phyloP scores from a whole-genome alignment of 92 coral and sea anemone genomes.

The Isaurus tuberculatus region DNA sequence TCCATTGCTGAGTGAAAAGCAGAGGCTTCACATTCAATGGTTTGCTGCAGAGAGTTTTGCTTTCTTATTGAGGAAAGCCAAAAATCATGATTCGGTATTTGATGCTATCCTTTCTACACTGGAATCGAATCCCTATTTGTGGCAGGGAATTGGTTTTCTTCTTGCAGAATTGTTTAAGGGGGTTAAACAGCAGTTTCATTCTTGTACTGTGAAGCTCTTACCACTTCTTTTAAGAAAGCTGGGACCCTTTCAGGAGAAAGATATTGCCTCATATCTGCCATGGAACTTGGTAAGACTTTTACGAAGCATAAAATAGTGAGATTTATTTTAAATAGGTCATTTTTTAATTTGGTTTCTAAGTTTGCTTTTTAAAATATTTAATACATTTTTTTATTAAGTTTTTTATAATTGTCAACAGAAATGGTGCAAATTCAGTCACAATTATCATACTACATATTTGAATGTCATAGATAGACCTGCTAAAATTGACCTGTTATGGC shows the following conservation, averaged over 20 bases:
- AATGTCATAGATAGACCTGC: too few species aligned
- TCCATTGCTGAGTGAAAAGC: conserved; percentile 76
- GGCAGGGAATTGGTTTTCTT: conserved; percentile 86
- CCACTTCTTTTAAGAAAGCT: conserved; percentile 76
- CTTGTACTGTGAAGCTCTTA: conserved; percentile 75
- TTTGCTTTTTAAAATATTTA: neutral
- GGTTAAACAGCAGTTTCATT: conserved; percentile 86
- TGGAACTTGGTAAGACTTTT: conserved; percentile 73
- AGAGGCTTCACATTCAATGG: conserved; percentile 80
- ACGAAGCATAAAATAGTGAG: too few species aligned
- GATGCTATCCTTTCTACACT: conserved; percentile 66
- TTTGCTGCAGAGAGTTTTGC: conserved; percentile 99
- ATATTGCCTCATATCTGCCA: conserved; percentile 4
- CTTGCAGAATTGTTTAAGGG: conserved; percentile 92
- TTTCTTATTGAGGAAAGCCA: conserved; percentile 84
- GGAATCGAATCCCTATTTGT: conserved; percentile 60
- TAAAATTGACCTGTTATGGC: too few species aligned
- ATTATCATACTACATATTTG: too few species aligned
- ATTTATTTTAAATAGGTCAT: neutral
- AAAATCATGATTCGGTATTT: conserved; percentile 66
- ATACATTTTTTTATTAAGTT: too few species aligned
- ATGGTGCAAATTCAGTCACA: too few species aligned
- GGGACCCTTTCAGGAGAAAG: conserved; percentile 53
- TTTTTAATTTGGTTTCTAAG: neutral
- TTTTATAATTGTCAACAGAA: too few species aligned